Conservation (phyloP, 2,797 vertebrate species). For the Cyclopterus lumpus region DNA sequence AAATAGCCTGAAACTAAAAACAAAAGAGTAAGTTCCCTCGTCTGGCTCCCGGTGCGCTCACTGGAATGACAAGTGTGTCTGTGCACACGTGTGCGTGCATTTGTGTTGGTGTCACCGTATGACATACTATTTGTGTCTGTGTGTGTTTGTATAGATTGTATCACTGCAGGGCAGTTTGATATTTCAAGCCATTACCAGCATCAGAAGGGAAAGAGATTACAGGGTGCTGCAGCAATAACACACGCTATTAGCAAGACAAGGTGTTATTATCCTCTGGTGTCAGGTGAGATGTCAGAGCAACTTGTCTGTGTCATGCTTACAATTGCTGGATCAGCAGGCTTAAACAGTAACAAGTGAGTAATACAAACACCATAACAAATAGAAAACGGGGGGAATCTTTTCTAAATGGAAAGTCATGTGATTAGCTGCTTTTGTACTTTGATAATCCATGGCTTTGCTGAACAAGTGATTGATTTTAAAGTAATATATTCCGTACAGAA, state of each 20-base stretch:
- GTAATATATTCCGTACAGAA: neutral
- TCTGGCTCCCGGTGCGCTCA: constrained; percentile 62
- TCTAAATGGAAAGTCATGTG: neutral
- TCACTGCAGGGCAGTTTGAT: constrained; percentile 72
- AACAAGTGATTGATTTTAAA: neutral
- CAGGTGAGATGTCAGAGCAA: constrained; percentile 77
- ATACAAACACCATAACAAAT: constrained; percentile 58
- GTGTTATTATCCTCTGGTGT: constrained; percentile 83
- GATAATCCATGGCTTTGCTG: neutral
- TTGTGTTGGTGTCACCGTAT: constrained; percentile 52
- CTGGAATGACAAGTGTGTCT: constrained; percentile 7
- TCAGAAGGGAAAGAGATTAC: constrained; percentile 81
- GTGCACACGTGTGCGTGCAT: neutral
- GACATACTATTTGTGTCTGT: constrained; percentile 71
- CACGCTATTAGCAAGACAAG: constrained; percentile 79
- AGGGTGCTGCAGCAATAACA: constrained; percentile 80
- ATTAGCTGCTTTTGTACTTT: neutral
- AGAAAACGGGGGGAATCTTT: constrained; percentile 33
- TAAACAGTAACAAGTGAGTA: constrained; percentile 52
- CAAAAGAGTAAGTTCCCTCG: constrained; percentile 52
- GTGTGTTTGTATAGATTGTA: constrained; percentile 46
- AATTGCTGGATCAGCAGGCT: constrained; percentile 72
- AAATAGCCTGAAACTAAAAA: constrained; percentile 45
- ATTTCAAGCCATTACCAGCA: constrained; percentile 72
- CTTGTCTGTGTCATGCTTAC: constrained; percentile 65